Conservation (phyloP, 2,113 vertebrate genomes). For the Sceloporus tristichus region DNA sequence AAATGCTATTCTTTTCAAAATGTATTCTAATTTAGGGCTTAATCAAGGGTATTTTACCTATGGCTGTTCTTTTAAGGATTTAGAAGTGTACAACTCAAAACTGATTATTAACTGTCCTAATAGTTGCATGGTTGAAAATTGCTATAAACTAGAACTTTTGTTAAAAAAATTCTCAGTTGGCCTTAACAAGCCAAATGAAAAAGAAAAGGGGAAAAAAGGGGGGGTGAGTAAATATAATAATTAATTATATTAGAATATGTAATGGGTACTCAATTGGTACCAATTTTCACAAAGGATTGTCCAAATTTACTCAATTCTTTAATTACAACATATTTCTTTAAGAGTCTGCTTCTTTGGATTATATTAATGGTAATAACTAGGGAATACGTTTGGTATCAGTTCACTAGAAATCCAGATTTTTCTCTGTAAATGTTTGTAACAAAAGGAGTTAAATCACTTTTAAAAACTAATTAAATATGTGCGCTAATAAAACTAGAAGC, state of each 20-base stretch:
- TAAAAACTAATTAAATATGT: conserved; percentile 37
- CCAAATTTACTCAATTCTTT: background rate
- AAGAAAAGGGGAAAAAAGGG: too few species aligned
- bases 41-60: conserved; percentile 2
- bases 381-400: background rate
- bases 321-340: background rate
- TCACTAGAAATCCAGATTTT: conserved; percentile 47
- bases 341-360: background rate
- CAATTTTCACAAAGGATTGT: background rate
- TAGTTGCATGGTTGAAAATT: background rate
- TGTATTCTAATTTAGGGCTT: background rate
- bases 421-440: conserved; percentile 47
- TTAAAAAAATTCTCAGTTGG: background rate
- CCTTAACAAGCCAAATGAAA: background rate
- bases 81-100: background rate
- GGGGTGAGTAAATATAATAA: background rate
- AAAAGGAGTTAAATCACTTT: conserved; percentile 34
- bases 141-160: background rate
- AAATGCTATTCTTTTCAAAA: background rate
- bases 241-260: background rate
- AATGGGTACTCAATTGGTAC: background rate
- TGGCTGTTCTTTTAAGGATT: background rate
- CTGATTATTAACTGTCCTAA: background rate
- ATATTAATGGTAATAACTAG: background rate
- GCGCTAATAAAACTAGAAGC: conserved; percentile 40